Percentiles rank a stretch among this genome's conserved stretches.
phyloP scores from a whole-genome alignment of 2,797 vertebrate species.

The Phalloptychus januarius region DNA sequence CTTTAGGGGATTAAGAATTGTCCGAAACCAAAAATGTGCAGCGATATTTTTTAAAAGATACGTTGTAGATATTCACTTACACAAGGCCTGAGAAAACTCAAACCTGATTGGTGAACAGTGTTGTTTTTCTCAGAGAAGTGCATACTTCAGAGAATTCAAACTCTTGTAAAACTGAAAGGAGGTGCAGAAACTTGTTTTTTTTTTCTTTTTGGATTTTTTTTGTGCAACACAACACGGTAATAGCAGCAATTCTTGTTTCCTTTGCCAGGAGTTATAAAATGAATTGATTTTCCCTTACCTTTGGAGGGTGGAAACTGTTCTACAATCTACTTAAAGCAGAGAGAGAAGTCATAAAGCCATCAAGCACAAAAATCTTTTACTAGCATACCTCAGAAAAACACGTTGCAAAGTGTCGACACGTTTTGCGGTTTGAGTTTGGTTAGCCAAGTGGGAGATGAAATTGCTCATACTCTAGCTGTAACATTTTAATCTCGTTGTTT shows the following conservation, averaged over 20 bases:
- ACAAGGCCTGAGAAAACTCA: background rate
- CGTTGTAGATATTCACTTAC: no score
- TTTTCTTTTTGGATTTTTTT: background rate
- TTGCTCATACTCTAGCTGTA: conserved; percentile 38
- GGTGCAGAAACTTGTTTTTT: background rate
- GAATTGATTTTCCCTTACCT: conserved; percentile 3
- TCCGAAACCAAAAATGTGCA: no score
- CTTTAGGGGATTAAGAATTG: no score
- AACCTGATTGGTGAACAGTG: background rate
- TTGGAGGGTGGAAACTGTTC: conserved; percentile 26
- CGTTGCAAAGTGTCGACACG: conserved; percentile 37
- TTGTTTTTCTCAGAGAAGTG: background rate
- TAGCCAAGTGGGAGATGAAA: conserved; percentile 40
- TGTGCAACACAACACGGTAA: background rate
- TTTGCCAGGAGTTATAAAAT: conserved; percentile 8
- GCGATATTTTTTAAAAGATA: no score
- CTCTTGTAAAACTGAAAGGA: background rate
- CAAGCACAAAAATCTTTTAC: conserved; percentile 30
- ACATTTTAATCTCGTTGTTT: conserved; percentile 19
- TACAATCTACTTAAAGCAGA: conserved; percentile 38
- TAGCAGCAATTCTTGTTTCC: background rate
- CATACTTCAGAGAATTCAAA: background rate
- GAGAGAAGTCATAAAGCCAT: conserved; percentile 43
- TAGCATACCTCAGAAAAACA: conserved; percentile 34
- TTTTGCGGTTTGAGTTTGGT: conserved; percentile 42